Conservation (phyloP, 2,888 invertebrate genomes). For the Drosophila rubida region DNA sequence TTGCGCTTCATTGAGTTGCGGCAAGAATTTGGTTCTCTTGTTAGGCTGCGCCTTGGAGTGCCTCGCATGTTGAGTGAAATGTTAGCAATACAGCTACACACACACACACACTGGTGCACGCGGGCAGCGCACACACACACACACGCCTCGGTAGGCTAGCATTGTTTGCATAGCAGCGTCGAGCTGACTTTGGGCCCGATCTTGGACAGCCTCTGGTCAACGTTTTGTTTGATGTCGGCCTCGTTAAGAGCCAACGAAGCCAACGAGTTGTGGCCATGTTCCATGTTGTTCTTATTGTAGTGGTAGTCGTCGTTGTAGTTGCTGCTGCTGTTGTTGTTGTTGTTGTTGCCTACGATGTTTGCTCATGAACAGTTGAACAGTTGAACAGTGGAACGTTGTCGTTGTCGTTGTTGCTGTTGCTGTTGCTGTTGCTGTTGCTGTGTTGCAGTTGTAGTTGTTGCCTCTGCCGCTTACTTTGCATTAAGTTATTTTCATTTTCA, state of each 20-base stretch:
- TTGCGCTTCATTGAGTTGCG: not conserved
- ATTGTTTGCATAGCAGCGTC: constrained; percentile 77
- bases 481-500: constrained; percentile 80
- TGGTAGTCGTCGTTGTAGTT: constrained; percentile 30
- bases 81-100: constrained; percentile 61
- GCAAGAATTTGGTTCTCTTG: constrained; percentile 26
- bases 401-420: constrained; percentile 25
- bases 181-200: constrained; percentile 53
- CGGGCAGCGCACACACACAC: not conserved
- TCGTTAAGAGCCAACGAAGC: constrained; percentile 83
- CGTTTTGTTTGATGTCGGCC: constrained; percentile 82
- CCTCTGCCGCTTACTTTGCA: constrained; percentile 74
- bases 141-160: constrained; percentile 58
- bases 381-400: constrained; percentile 53
- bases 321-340: constrained; percentile 39
- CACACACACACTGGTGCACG: constrained; percentile 14
- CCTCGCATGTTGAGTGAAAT: constrained; percentile 75
- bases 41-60: constrained; percentile 49
- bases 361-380: constrained; percentile 77
- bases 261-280: constrained; percentile 76
- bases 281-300: constrained; percentile 51
- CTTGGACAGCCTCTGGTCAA: constrained; percentile 62
- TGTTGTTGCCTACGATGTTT: constrained; percentile 58
- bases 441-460: constrained; percentile 42
- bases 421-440: constrained; percentile 35